These are phyloP conservation scores for Bruchidius siliquastri DNA, from an alignment of 2,888 invertebrate genomes.

Conservation along the genomic window DNA sequence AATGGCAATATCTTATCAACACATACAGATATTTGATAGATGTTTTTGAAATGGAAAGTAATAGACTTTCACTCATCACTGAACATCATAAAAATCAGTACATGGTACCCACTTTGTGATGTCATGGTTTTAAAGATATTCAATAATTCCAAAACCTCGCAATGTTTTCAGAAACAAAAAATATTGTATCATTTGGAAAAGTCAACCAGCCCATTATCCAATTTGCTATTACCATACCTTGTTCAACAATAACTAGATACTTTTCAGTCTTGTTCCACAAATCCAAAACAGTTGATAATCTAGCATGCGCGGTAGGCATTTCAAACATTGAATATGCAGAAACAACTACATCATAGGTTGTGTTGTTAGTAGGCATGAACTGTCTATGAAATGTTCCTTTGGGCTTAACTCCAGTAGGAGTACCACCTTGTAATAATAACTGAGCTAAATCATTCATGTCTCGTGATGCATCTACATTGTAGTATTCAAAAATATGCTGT, in stretches of 20 bases:
- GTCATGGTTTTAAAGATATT: too few species aligned
- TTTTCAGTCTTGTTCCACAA: conserved; percentile 83
- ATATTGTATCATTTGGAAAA: too few species aligned
- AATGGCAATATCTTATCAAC: too few species aligned
- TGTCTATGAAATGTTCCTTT: conserved; percentile 71
- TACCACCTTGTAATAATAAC: conserved; percentile 63
- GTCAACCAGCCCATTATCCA: too few species aligned
- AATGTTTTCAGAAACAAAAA: too few species aligned
- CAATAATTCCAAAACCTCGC: too few species aligned
- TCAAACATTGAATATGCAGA: conserved; percentile 80
- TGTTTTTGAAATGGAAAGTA: too few species aligned
- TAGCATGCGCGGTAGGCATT: conserved; percentile 59
- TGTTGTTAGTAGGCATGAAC: conserved; percentile 67
- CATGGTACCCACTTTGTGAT: too few species aligned
- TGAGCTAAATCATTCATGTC: conserved; percentile 80
- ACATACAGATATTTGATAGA: too few species aligned
- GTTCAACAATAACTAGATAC: conserved; percentile 79
- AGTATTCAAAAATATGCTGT: conserved; percentile 70
- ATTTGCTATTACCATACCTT: conserved; percentile 50
- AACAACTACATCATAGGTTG: conserved; percentile 74
- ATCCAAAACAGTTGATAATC: conserved; percentile 67
- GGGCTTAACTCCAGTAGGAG: conserved; percentile 56
- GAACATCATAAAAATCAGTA: too few species aligned
- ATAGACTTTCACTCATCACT: too few species aligned
- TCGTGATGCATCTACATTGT: conserved; percentile 76